Base-by-base conservation (phyloP, 2,113 vertebrate genomes). In the Psettodes erumei region DNA sequence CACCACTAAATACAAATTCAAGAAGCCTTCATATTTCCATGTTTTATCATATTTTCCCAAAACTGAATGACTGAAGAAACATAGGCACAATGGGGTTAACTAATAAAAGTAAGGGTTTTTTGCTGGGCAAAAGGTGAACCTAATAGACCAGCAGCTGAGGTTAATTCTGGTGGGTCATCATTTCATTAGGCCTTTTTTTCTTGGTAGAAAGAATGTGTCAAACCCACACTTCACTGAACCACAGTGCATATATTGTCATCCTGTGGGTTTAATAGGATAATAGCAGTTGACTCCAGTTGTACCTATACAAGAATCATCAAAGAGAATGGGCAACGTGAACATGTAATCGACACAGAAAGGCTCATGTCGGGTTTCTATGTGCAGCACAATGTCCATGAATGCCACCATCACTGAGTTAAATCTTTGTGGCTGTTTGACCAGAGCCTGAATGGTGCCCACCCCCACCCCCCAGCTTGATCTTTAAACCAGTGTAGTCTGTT, bases 401-500 rank as follows among this genome's bases (percentile, higher is more conserved):
- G 27, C 25, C 8, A 8, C 23, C 4, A 27, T 60, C 33, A 8
- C 45, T 68, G 45, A 77, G 21, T 45, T 35, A 76, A 53, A n/a
- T 18, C 32, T 64, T 55, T 65, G 51, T 75, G 51, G 54, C 25
- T 25, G 33, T 76, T 3, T 2, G 7, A 68, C 30, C 53, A 2
- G 30, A 67, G 19, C 27, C 33, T 71, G 25, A 70, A 65, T 65
- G 55, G 13, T 69, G 21, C n/a, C n/a, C n/a, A n/a, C n/a, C n/a
- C n/a, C n/a, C n/a, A n/a, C n/a, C n/a, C n/a, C n/a, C n/a, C 47
- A 58, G 64, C 60, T 42, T 69, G 30, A 23, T 63, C 45, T 28
- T 45, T 58, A 43, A 21, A 66, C 30, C 33, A 18, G 6, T 3
- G 18, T 62, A 13, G 6, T 66, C 40, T 55, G 48, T 21, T 85